These are phyloP conservation scores for Platycercus adscitus DNA, from an alignment of 2,113 vertebrate genomes.

Conservation along the genomic window DNA sequence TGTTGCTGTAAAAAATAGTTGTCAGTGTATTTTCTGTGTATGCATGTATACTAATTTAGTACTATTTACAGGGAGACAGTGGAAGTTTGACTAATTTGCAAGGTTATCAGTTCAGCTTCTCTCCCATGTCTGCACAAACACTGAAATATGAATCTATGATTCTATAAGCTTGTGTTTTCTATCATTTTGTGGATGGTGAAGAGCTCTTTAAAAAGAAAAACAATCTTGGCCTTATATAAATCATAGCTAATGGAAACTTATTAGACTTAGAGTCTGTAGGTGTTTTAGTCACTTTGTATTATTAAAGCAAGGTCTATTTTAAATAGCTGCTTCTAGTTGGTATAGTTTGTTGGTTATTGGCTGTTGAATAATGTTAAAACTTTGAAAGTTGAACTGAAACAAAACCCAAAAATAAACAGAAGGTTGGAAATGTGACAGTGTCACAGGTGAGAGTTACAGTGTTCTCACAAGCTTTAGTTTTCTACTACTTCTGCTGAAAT, in stretches of 20 bases:
- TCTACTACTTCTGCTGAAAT: background rate
- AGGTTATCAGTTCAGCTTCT: background rate
- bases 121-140: background rate
- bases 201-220: background rate
- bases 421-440: background rate
- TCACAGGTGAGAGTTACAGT: background rate
- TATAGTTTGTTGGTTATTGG: background rate
- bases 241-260: background rate
- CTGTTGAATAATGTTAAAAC: background rate
- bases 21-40: background rate
- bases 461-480: background rate
- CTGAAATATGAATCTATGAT: background rate
- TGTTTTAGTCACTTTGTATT: background rate
- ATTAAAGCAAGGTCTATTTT: background rate
- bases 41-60: background rate
- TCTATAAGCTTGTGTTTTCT: background rate
- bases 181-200: background rate
- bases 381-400: background rate
- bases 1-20: background rate
- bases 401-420: background rate
- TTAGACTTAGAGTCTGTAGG: background rate
- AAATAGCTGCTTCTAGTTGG: background rate
- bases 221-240: background rate
- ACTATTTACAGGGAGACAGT: background rate
- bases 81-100: background rate